phyloP scores from a whole-genome alignment of 2,113 vertebrate species.

The Ursus arctos region DNA sequence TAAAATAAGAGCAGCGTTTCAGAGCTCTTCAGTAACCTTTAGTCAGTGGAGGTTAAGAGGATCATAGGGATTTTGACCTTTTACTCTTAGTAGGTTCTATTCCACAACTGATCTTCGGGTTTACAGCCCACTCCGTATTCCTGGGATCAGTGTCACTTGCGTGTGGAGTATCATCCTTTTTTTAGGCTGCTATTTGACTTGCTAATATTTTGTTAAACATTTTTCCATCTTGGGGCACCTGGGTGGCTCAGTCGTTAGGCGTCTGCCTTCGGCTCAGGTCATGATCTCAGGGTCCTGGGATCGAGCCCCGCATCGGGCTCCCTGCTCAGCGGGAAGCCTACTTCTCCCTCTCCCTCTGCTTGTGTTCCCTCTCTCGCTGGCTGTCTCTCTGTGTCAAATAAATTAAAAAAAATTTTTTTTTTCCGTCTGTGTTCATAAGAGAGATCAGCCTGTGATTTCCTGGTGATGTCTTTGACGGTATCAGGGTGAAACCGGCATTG shows the following conservation, averaged over 20 bases:
- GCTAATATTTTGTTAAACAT: neutral
- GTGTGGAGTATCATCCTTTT: neutral
- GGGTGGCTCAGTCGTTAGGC: too few relatives aligned
- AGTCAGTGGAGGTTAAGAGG: neutral
- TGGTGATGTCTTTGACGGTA: neutral
- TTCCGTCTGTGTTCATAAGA: neutral
- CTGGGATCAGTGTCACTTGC: neutral
- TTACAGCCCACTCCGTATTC: neutral
- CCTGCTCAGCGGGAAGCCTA: too few relatives aligned
- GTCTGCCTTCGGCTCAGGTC: too few relatives aligned
- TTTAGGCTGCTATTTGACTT: neutral
- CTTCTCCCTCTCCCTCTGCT: too few relatives aligned
- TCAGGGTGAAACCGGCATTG: neutral
- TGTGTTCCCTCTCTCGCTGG: too few relatives aligned
- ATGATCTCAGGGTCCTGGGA: too few relatives aligned
- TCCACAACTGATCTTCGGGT: constrained; percentile 9
- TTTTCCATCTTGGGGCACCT: neutral
- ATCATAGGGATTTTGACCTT: neutral
- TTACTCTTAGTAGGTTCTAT: neutral
- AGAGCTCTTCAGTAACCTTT: neutral
- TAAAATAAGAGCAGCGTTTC: neutral
- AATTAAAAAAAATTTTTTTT: neutral
- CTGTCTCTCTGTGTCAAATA: too few relatives aligned
- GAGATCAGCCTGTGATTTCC: neutral
- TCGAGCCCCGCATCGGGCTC: too few relatives aligned